Percentiles rank a stretch among this genome's conserved stretches.
These are phyloP conservation scores for Chesias legatella DNA, from an alignment of 2,888 invertebrate species.

Conservation along the genomic window DNA sequence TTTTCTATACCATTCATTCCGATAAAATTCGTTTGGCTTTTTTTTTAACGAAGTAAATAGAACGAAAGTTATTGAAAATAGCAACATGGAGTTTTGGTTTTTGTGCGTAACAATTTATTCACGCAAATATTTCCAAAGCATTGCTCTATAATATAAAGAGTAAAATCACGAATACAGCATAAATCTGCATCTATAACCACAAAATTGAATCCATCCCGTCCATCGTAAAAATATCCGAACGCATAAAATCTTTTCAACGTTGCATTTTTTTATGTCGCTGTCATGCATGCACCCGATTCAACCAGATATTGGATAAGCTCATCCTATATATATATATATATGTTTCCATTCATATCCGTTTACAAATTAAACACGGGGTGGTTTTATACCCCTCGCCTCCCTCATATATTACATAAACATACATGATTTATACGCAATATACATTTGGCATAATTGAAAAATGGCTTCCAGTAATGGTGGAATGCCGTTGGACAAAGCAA, in stretches of 20 bases:
- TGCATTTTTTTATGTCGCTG: slow-evolving; percentile 36
- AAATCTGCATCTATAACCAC: slow-evolving; percentile 6
- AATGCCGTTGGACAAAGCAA: slow-evolving; percentile 54
- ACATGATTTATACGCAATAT: slow-evolving; percentile 71
- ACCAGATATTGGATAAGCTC: slow-evolving; percentile 50
- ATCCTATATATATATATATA: slow-evolving; percentile 56
- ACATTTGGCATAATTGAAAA: slow-evolving; percentile 80
- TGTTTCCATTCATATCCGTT: slow-evolving; percentile 59
- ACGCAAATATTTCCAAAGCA: too few species aligned
- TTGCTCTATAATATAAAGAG: neutral
- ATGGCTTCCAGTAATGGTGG: slow-evolving; percentile 64
- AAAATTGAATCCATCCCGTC: slow-evolving; percentile 40
- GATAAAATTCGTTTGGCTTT: too few species aligned
- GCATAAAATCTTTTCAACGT: slow-evolving; percentile 43
- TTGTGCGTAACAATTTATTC: too few species aligned
- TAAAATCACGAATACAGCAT: neutral
- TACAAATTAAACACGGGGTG: slow-evolving; percentile 72
- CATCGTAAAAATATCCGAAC: slow-evolving; percentile 50
- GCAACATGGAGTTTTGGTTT: too few species aligned
- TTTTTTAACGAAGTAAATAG: too few species aligned
- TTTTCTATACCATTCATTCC: too few species aligned
- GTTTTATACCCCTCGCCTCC: slow-evolving; percentile 38
- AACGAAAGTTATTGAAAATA: too few species aligned
- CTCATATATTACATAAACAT: slow-evolving; percentile 34
- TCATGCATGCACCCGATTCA: slow-evolving; percentile 45